Conservation (phyloP, 92 coral and sea anemone species). For the Zoanthus sociatus region DNA sequence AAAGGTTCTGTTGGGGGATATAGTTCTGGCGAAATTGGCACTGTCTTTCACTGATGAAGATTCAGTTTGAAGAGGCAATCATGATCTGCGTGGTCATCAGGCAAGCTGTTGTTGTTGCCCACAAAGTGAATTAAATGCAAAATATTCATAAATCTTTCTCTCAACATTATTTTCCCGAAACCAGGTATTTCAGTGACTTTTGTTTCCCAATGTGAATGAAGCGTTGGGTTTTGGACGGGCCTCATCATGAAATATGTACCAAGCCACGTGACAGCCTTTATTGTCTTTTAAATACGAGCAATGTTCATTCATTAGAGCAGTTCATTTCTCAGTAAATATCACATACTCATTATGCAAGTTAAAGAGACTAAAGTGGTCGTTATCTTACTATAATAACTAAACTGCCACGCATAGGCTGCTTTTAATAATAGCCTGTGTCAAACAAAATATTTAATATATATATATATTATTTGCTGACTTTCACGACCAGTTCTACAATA, state of each 20-base stretch:
- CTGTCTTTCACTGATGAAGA: conserved; percentile 32
- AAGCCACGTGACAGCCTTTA: too few relatives aligned
- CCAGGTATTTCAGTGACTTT: conserved; percentile 48
- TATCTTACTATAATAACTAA: too few relatives aligned
- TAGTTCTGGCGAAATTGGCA: conserved; percentile 30
- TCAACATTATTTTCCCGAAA: conserved; percentile 53
- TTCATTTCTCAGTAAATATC: too few relatives aligned
- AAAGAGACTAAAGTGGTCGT: too few relatives aligned
- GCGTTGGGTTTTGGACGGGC: conserved; percentile 50
- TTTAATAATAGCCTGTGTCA: too few relatives aligned
- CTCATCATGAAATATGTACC: conserved; percentile 60
- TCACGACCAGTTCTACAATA: too few relatives aligned
- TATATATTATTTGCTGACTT: too few relatives aligned
- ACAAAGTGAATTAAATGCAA: conserved; percentile 60
- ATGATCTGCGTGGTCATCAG: conserved; percentile 52
- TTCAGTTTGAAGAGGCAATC: conserved; percentile 59
- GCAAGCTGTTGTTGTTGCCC: conserved; percentile 51
- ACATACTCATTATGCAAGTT: too few relatives aligned
- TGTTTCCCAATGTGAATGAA: conserved; percentile 54
- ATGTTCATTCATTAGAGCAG: too few relatives aligned
- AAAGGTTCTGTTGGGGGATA: conserved; percentile 35
- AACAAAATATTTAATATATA: too few relatives aligned
- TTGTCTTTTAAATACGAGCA: too few relatives aligned
- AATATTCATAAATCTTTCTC: conserved; percentile 52
- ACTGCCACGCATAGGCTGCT: too few relatives aligned